phyloP scores from a whole-genome alignment of 2,888 invertebrate genomes.

The Timema cristinae region DNA sequence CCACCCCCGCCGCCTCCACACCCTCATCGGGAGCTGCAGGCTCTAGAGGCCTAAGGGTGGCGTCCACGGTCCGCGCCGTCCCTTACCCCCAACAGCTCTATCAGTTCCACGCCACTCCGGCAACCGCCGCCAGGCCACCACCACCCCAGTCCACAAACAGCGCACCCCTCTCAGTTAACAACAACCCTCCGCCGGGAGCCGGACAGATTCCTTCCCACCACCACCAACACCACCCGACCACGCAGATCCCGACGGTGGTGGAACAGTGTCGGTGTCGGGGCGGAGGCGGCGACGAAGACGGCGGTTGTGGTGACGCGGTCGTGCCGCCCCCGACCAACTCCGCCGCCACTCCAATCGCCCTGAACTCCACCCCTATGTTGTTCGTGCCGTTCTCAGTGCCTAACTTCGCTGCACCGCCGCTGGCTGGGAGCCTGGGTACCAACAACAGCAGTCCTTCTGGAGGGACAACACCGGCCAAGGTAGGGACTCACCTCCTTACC shows the following conservation, averaged over 20 bases:
- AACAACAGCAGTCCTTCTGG: conserved; percentile 42
- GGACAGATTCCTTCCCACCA: neutral
- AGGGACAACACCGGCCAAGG: conserved; percentile 30
- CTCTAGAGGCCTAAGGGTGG: conserved; percentile 34
- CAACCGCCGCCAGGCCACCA: conserved; percentile 24
- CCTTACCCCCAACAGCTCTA: conserved; percentile 36
- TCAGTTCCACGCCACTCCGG: conserved; percentile 27
- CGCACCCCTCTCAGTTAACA: conserved; percentile 21
- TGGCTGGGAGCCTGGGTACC: conserved; percentile 30
- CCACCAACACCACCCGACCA: conserved; percentile 13
- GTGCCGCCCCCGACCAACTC: conserved; percentile 25
- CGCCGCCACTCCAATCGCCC: conserved; percentile 27
- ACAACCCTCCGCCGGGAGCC: conserved; percentile 24
- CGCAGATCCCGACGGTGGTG: conserved; percentile 16
- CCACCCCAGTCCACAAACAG: conserved; percentile 4
- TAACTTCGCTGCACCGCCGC: conserved; percentile 43
- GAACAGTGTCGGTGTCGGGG: conserved; percentile 29
- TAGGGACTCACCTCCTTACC: too few species aligned
- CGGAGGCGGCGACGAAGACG: conserved; percentile 26
- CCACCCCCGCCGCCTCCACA: conserved; percentile 35
- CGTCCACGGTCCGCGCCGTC: conserved; percentile 37
- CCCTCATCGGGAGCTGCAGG: conserved; percentile 20
- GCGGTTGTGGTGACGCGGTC: conserved; percentile 25
- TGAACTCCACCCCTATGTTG: conserved; percentile 44
- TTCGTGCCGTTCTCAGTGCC: conserved; percentile 50